Base-by-base conservation (phyloP, 2,113 vertebrate species). In the Laterallus jamaicensis region DNA sequence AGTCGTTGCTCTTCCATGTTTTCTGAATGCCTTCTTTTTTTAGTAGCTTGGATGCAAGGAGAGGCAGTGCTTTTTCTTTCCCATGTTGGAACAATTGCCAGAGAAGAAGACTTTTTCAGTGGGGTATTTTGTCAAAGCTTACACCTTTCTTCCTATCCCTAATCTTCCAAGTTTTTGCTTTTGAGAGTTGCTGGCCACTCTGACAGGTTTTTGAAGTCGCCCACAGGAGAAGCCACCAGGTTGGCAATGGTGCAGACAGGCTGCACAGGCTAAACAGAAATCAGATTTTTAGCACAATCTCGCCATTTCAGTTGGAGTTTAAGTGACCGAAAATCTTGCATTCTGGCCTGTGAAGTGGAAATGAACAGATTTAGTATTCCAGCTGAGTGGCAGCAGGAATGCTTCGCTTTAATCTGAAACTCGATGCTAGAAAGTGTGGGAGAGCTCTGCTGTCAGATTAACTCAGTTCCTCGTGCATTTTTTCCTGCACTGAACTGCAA, bases 391-490 rank as follows among this genome's bases (percentile, higher is more conserved):
- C 82, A 90, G 71, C 32, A 86, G 87, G 86, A 92, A 90, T 88
- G 69, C 83, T 92, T 95, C 8, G 2, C 91, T 79, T 96, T 93
- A 94, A 86, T 97, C 91, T 96, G 89, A 88, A 94, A 80, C 79
- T 77, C 8, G 2, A 63, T 55, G 66, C 91, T 93, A 52, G 82
- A 42, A 92, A 94, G 92, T 28, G 58, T 92, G 92, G 92, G 94
- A 97, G 94, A 96, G 80, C 82, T 94, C 50, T 92, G 80, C 94
- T 95, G 92, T 95, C 96, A 96, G 79, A 95, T 96, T 95, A 96
- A 81, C 92, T 95, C 28, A 0, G 16, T 88, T 88, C 88, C 84
- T 92, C 58, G 7, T 93, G 92, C 94, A 93, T 86, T 95, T 97
- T 96, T 95, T 94, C 94, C 91, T 96, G 93, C 79, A 84, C 71